These are phyloP conservation scores for Epistrophella euchroma DNA, from an alignment of 2,888 invertebrate genomes.

Conservation along the genomic window DNA sequence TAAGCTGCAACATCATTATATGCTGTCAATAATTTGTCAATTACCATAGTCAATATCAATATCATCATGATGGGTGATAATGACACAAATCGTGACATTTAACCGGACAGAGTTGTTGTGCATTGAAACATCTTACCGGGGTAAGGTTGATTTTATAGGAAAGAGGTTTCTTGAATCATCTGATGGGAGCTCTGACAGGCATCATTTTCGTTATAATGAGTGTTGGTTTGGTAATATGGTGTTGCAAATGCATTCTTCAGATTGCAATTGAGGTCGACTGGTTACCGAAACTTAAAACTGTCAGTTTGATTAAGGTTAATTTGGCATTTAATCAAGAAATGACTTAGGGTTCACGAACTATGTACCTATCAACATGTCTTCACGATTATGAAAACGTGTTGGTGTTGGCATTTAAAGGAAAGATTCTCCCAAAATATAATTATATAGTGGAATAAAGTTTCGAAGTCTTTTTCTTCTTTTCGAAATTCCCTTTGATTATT, in stretches of 20 bases:
- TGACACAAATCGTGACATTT: slow-evolving; percentile 73
- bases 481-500: no score
- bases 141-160: slow-evolving; percentile 24
- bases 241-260: slow-evolving; percentile 25
- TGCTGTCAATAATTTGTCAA: slow-evolving; percentile 70
- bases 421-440: no score
- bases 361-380: slow-evolving; percentile 24
- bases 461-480: no score
- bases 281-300: slow-evolving; percentile 38
- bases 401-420: no score
- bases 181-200: slow-evolving; percentile 13
- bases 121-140: slow-evolving; percentile 17
- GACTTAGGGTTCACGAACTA: slow-evolving; percentile 13
- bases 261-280: slow-evolving; percentile 53
- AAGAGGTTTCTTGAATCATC: slow-evolving; percentile 31
- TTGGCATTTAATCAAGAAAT: slow-evolving; percentile 60
- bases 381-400: not conserved
- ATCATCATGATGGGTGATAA: slow-evolving; percentile 70
- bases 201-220: slow-evolving; percentile 27
- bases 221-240: slow-evolving; percentile 14
- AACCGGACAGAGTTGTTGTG: slow-evolving; percentile 36
- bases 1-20: not conserved
- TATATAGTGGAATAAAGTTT: no score
- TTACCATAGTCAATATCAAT: slow-evolving; percentile 71
- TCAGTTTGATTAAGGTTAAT: slow-evolving; percentile 33